Evolutionary conservation across 2,113 vertebrate species (phyloP).

Genomic region (Myxocyprinus asiaticus): DNA sequence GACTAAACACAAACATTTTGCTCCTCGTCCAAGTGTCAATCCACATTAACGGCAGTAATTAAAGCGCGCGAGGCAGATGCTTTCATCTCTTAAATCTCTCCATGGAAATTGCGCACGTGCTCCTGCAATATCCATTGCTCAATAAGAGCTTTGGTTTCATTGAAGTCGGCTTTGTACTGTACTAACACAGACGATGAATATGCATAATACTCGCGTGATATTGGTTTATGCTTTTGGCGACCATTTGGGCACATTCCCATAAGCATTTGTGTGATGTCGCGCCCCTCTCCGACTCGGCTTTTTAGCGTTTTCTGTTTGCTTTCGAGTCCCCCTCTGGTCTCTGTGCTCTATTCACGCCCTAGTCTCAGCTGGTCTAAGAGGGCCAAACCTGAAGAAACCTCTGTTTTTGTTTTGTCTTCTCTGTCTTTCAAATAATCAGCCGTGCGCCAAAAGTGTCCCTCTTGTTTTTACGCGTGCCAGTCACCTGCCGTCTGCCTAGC

Average conservation of each 20-base stretch:
- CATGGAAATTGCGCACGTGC: constrained; percentile 51
- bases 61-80: constrained; percentile 37
- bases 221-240: constrained; percentile 50
- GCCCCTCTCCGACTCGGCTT: constrained; percentile 55
- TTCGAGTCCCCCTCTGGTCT: constrained; percentile 62
- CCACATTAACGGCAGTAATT: constrained; percentile 25
- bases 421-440: constrained; percentile 76
- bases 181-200: constrained; percentile 54
- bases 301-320: constrained; percentile 71
- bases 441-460: constrained; percentile 71
- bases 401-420: constrained; percentile 73
- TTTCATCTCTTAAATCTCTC: constrained; percentile 30
- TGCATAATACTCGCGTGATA: constrained; percentile 51
- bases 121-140: constrained; percentile 15
- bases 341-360: constrained; percentile 69
- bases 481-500: constrained; percentile 79
- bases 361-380: constrained; percentile 72
- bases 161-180: constrained; percentile 41
- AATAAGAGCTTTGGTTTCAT: constrained; percentile 29
- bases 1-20: neutral
- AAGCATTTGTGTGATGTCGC: constrained; percentile 60
- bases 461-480: constrained; percentile 88
- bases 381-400: constrained; percentile 77
- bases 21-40: constrained; percentile 1
- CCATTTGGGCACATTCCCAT: constrained; percentile 80